A percentile compares a stretch with the other conserved stretches of the same genome.
These are phyloP conservation scores for Sebastes fasciatus DNA, from an alignment of 2,113 vertebrate species.

Conservation along the genomic window DNA sequence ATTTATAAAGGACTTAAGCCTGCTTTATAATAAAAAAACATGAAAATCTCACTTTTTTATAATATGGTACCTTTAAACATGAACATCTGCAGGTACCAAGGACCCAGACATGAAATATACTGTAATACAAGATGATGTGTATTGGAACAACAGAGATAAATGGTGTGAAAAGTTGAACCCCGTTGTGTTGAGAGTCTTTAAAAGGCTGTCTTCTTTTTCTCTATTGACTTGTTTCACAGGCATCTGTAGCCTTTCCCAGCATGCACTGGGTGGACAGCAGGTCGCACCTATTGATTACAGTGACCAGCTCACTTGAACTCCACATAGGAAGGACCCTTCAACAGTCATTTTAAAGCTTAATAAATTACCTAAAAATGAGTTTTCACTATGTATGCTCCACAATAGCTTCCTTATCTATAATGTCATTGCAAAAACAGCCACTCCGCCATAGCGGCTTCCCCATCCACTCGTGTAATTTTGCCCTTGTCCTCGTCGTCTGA, in stretches of 20 bases:
- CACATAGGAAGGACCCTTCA: neutral
- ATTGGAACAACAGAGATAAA: neutral
- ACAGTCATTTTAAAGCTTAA: neutral
- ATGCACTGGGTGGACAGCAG: constrained; percentile 1
- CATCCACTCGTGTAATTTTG: constrained; percentile 56
- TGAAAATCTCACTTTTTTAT: too few relatives aligned
- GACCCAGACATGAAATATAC: neutral
- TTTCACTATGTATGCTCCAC: neutral
- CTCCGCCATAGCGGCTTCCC: constrained; percentile 22
- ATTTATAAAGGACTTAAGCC: too few relatives aligned
- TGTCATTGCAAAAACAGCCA: constrained; percentile 20
- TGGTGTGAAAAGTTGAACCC: neutral
- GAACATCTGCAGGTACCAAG: neutral
- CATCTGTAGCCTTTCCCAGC: neutral
- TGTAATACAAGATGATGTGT: neutral
- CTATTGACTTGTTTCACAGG: neutral
- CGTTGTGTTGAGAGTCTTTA: neutral
- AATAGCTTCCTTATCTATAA: constrained; percentile 20
- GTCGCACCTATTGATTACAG: neutral
- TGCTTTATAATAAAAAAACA: too few relatives aligned
- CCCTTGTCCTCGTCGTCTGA: constrained; percentile 75
- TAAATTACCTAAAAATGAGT: neutral
- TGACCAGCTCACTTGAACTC: neutral
- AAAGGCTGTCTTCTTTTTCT: neutral
- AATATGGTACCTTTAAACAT: neutral